Base-by-base conservation (phyloP, 2,113 vertebrate genomes). In the Anguilla rostrata region DNA sequence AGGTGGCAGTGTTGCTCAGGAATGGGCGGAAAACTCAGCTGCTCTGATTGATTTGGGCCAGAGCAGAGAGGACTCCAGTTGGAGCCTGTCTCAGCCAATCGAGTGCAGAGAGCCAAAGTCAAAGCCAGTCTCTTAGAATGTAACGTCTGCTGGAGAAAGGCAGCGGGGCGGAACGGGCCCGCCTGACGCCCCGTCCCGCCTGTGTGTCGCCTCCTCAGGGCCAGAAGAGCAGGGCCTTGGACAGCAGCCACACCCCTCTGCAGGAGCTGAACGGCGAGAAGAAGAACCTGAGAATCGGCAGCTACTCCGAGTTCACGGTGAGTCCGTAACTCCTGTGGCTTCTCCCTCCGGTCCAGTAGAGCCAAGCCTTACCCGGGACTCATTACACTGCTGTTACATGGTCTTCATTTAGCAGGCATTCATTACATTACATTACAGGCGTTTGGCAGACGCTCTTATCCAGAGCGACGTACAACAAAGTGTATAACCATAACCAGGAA, bases 241-340 rank as follows among this genome's bases (percentile, higher is more conserved):
- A 90, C 43, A 43, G 29, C 81, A 83, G 83, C 56, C 29, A 83
- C 81, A 15, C 63, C 83, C 91, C 89, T 5, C 90, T 92, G 26
- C 91, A 90, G 80, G 91, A 91, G 39, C 87, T 84, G 81, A 92
- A 92, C 88, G 84, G 90, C 60, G 89, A 91, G 66, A 82, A 90
- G 56, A 89, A 87, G 15, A 86, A 78, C 5, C 7, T 78, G 26
- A 2, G 82, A 0, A 86, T 91, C 78, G 87, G 83, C 41, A 89
- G 81, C 85, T 93, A 92, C 85, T 86, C 89, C 0, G 89, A 91
- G 26, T 93, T 93, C 89, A 90, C 90, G 20, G 92, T 93, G 85
- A 93, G 90, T 75, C 49, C 83, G 83, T 26, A 63, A 20, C 18
- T 43, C 81, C 20, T 26, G 18, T 16, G 46, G 66, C 60, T 83